Percentiles rank a stretch among this genome's conserved stretches.
Evolutionary conservation across 2,888 invertebrate genomes (phyloP).

Genomic region (Lepidonotus clava): DNA sequence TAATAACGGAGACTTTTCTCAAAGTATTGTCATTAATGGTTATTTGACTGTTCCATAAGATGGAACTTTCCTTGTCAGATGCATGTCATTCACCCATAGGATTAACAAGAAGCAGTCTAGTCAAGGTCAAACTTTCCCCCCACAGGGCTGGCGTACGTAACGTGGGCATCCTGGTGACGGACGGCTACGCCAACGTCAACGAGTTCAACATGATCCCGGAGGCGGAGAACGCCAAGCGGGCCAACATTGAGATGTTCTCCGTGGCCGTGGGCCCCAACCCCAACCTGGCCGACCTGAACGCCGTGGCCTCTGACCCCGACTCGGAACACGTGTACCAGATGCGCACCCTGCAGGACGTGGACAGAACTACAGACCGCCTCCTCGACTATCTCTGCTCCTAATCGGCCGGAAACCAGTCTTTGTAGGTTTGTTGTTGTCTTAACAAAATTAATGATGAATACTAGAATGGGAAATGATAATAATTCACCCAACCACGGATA

Average conservation of each 20-base stretch:
- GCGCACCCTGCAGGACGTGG: slow-evolving; percentile 29
- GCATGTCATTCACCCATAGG: too few species aligned
- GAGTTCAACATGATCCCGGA: slow-evolving; percentile 59
- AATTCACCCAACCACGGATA: too few species aligned
- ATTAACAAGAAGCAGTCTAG: too few species aligned
- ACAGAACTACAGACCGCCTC: slow-evolving; percentile 10
- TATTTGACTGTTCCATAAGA: too few species aligned
- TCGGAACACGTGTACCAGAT: slow-evolving; percentile 67
- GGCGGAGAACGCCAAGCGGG: slow-evolving; percentile 58
- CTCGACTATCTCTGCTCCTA: slow-evolving; percentile 54
- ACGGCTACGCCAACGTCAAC: slow-evolving; percentile 65
- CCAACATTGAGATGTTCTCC: slow-evolving; percentile 58
- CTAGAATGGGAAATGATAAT: too few species aligned
- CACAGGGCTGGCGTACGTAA: slow-evolving; percentile 57
- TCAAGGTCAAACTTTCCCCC: too few species aligned
- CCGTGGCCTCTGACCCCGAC: slow-evolving; percentile 73
- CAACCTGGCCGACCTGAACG: slow-evolving; percentile 69
- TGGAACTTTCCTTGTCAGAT: too few species aligned
- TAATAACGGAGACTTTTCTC: too few species aligned
- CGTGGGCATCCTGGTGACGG: slow-evolving; percentile 62
- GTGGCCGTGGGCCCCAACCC: slow-evolving; percentile 60
- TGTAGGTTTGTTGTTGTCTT: too few species aligned
- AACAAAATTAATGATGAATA: too few species aligned
- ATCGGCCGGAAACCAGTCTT: too few species aligned
- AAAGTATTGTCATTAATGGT: too few species aligned